Evolutionary conservation across 2,797 vertebrate genomes (phyloP).

Genomic region (Sebastes cheni): DNA sequence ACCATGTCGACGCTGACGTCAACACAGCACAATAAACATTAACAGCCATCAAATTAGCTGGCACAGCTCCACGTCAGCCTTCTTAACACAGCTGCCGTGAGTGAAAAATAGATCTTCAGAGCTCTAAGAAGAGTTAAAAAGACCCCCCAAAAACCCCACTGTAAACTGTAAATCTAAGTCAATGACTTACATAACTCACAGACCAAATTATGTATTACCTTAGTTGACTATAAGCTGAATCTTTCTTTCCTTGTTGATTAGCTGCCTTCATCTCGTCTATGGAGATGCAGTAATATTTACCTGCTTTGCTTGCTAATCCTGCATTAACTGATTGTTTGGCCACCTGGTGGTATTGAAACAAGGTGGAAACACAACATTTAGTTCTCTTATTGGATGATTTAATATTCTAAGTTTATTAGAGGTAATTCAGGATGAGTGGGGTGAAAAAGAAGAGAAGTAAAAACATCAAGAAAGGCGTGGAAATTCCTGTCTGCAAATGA

Average conservation of each 20-base stretch:
- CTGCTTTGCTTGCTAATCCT: not conserved
- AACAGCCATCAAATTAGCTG: slow-evolving; percentile 42
- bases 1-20: not conserved
- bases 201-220: not conserved
- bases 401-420: not conserved
- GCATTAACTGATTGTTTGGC: not conserved
- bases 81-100: not conserved
- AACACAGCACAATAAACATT: not conserved
- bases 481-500: not conserved
- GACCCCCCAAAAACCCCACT: not conserved
- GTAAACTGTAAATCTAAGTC: not conserved
- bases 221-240: not conserved
- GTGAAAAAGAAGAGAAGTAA: not conserved
- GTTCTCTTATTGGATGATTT: not conserved
- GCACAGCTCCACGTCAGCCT: slow-evolving; percentile 7
- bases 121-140: not conserved
- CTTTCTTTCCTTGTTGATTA: not conserved
- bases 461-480: not conserved
- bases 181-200: not conserved
- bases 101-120: not conserved
- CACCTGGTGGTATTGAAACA: not conserved
- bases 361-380: not conserved
- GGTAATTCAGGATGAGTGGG: not conserved
- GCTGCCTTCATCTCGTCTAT: not conserved
- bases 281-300: not conserved